Percentiles rank a stretch among this genome's conserved stretches.
Conservation (phyloP, 2,888 invertebrate genomes). For the Hypena proboscidalis region DNA sequence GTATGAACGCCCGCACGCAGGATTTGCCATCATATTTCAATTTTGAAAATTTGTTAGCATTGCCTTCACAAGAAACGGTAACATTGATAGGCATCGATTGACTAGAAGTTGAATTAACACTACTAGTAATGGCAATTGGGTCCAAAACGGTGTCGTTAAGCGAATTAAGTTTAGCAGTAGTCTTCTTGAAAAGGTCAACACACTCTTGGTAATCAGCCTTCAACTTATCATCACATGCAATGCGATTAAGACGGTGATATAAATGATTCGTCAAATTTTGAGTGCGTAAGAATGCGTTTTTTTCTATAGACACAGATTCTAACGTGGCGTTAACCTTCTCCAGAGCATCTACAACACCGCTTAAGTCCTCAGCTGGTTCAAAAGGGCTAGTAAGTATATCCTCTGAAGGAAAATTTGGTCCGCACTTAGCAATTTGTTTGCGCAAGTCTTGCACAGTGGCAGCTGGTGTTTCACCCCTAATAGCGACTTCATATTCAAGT, state of each 20-base stretch:
- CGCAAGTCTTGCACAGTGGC: too few species aligned
- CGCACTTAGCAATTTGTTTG: background rate
- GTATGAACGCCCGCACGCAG: conserved; percentile 23
- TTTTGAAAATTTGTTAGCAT: background rate
- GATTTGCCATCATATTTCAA: conserved; percentile 17
- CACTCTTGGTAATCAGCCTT: background rate
- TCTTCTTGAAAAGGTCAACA: background rate
- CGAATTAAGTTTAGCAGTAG: background rate
- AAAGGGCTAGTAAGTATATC: background rate
- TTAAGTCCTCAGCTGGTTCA: too few species aligned
- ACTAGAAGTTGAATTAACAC: background rate
- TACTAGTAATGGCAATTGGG: background rate
- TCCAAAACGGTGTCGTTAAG: background rate
- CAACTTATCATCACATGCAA: background rate
- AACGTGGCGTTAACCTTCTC: background rate
- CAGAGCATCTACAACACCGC: too few species aligned
- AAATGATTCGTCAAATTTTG: background rate
- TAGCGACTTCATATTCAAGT: too few species aligned
- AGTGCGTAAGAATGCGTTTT: background rate
- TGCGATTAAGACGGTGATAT: conserved; percentile 6
- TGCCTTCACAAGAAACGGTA: too few species aligned
- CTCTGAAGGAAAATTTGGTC: background rate
- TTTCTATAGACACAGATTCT: background rate
- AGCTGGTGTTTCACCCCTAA: too few species aligned
- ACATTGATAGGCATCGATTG: too few species aligned